Percentiles rank a stretch among this genome's conserved stretches.
Evolutionary conservation across 2,888 invertebrate species (phyloP).

Genomic region (Lingula anatina): DNA sequence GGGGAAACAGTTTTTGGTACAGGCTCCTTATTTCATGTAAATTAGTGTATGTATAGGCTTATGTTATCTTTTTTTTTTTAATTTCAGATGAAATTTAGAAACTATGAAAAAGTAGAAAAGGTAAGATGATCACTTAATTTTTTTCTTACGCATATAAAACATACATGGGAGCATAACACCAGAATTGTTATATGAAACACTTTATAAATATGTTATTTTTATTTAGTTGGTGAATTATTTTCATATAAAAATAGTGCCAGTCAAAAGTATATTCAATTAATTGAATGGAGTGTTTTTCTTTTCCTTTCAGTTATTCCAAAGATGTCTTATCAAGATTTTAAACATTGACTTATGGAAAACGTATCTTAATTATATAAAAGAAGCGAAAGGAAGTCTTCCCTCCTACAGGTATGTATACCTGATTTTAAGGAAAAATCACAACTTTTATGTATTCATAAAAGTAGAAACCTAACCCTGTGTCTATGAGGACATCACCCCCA

Average conservation of each 20-base stretch:
- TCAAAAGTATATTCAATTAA: too few relatives aligned
- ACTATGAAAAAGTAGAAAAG: conserved; percentile 98
- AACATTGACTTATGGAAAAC: conserved; percentile 99
- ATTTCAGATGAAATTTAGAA: conserved; percentile 91
- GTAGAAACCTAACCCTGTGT: background rate
- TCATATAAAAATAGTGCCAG: too few relatives aligned
- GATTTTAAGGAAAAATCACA: background rate
- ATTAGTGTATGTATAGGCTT: too few relatives aligned
- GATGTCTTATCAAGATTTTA: conserved; percentile 95
- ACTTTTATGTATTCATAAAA: background rate
- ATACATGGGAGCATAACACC: too few relatives aligned
- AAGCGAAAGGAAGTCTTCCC: conserved; percentile 62
- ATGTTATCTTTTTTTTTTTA: conserved; percentile 13
- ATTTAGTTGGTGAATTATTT: too few relatives aligned
- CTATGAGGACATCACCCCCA: background rate
- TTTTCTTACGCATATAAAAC: too few relatives aligned
- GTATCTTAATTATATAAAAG: conserved; percentile 95
- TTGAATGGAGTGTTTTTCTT: too few relatives aligned
- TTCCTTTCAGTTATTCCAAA: conserved; percentile 87
- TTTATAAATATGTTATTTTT: background rate
- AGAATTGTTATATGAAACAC: too few relatives aligned
- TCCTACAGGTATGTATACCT: conserved; percentile 46
- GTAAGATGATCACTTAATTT: too few relatives aligned
- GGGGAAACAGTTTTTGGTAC: too few relatives aligned
- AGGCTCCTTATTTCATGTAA: too few relatives aligned